These are phyloP conservation scores for Cephus pulcher DNA, from an alignment of 2,888 invertebrate genomes.

Conservation along the genomic window DNA sequence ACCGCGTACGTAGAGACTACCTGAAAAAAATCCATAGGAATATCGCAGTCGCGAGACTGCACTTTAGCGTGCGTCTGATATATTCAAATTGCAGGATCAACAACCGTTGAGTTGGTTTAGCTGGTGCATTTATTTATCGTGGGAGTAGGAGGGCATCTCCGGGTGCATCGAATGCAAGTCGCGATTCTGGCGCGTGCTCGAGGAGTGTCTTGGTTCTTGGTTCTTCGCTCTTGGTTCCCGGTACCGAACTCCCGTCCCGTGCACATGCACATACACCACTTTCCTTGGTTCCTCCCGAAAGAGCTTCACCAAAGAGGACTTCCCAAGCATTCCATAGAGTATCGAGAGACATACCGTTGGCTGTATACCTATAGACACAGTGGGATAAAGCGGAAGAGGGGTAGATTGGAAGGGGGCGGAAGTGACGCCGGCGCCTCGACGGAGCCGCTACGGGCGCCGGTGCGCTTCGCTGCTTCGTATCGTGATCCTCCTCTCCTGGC, in stretches of 20 bases:
- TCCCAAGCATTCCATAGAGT: not conserved
- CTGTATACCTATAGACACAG: constrained; percentile 26
- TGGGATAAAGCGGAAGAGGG: constrained; percentile 26
- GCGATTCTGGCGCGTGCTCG: constrained; percentile 51
- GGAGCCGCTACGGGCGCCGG: constrained; percentile 65
- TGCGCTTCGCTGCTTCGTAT: constrained; percentile 63
- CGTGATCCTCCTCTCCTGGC: constrained; percentile 45
- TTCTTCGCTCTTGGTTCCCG: constrained; percentile 3
- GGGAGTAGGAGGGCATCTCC: constrained; percentile 24
- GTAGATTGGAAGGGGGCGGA: constrained; percentile 49
- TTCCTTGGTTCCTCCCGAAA: constrained; percentile 9
- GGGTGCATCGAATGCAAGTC: constrained; percentile 36
- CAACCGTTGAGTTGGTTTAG: constrained; percentile 51
- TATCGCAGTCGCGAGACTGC: not conserved
- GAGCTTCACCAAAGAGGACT: not conserved
- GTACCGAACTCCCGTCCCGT: not conserved
- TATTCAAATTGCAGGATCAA: constrained; percentile 50
- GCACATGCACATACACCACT: not conserved
- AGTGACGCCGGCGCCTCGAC: constrained; percentile 66
- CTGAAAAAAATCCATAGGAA: not conserved
- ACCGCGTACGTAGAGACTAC: not conserved
- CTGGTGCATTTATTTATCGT: constrained; percentile 53
- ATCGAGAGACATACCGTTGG: not conserved
- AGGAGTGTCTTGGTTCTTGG: constrained; percentile 16
- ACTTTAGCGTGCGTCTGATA: constrained; percentile 34